These are phyloP conservation scores for Aethina tumida DNA, from an alignment of 1,140 invertebrate genomes.

Conservation along the genomic window DNA sequence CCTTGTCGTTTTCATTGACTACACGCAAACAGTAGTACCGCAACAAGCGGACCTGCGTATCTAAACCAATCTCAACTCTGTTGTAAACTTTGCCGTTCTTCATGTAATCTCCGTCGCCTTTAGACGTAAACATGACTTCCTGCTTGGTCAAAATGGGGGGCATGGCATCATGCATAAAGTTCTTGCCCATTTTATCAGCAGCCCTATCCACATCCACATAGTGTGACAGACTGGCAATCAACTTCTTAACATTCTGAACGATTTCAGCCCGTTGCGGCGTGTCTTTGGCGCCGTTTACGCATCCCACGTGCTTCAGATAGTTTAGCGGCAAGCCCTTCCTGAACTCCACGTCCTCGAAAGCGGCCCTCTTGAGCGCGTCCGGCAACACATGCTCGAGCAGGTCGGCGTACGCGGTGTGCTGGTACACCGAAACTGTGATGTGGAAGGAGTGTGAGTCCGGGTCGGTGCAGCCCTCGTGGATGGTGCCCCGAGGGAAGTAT, in stretches of 20 bases:
- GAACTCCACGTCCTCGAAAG: constrained; percentile 58
- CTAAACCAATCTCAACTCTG: constrained; percentile 29
- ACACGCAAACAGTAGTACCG: constrained; percentile 44
- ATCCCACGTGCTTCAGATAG: constrained; percentile 64
- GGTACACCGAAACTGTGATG: constrained; percentile 85
- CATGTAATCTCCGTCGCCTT: constrained; percentile 59
- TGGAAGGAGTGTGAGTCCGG: constrained; percentile 78
- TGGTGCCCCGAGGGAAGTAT: constrained; percentile 86
- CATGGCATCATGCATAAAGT: constrained; percentile 76
- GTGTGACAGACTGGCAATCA: constrained; percentile 53
- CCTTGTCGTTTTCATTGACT: constrained; percentile 53
- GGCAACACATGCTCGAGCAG: constrained; percentile 75
- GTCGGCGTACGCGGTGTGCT: constrained; percentile 84
- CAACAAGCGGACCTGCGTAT: constrained; percentile 26
- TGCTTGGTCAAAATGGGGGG: constrained; percentile 63
- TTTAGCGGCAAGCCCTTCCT: constrained; percentile 72
- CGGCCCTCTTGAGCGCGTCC: constrained; percentile 60
- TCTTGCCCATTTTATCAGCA: constrained; percentile 75
- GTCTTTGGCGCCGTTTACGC: constrained; percentile 45
- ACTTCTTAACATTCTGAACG: constrained; percentile 44
- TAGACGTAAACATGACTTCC: constrained; percentile 57
- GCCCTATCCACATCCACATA: constrained; percentile 68
- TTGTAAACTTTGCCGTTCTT: constrained; percentile 50
- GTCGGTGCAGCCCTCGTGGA: constrained; percentile 80
- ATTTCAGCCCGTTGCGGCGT: constrained; percentile 45